phyloP scores from a whole-genome alignment of 1,140 invertebrate genomes.

The Magallana angulata region DNA sequence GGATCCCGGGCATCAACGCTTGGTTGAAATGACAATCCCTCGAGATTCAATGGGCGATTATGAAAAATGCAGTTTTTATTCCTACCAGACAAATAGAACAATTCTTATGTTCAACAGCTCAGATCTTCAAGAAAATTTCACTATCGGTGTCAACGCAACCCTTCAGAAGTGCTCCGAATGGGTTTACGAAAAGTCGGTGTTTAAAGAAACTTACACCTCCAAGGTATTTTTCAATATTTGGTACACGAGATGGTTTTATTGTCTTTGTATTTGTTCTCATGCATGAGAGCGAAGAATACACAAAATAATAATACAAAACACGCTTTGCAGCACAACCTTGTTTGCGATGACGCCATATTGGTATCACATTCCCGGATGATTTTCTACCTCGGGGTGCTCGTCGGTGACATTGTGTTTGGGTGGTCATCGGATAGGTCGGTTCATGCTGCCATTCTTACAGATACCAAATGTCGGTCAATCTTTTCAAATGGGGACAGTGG shows the following conservation, averaged over 20 bases:
- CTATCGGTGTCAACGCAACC: constrained; percentile 8
- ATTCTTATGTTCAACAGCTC: neutral
- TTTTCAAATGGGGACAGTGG: too few species aligned
- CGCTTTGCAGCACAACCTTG: neutral
- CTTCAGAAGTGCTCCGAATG: constrained; percentile 3
- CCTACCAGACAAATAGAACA: neutral
- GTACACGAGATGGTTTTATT: neutral
- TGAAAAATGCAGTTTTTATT: neutral
- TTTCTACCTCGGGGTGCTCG: neutral
- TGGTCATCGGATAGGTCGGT: constrained; percentile 8
- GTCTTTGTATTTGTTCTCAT: too few species aligned
- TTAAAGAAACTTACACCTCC: constrained; percentile 10
- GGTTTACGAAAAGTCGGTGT: constrained; percentile 1
- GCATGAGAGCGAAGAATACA: too few species aligned
- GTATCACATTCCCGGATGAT: constrained; percentile 24
- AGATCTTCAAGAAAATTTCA: neutral
- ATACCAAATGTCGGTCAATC: too few species aligned
- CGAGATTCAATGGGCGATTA: neutral
- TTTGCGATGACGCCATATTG: constrained; percentile 5
- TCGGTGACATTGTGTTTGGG: neutral
- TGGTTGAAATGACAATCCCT: neutral
- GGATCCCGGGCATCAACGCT: neutral
- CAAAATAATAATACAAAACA: too few species aligned
- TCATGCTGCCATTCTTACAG: neutral
- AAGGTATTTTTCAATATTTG: neutral